A percentile compares a stretch with the other conserved stretches of the same genome.
Evolutionary conservation across 2,888 invertebrate species (phyloP).

Genomic region (Dolichomitus sp.): DNA sequence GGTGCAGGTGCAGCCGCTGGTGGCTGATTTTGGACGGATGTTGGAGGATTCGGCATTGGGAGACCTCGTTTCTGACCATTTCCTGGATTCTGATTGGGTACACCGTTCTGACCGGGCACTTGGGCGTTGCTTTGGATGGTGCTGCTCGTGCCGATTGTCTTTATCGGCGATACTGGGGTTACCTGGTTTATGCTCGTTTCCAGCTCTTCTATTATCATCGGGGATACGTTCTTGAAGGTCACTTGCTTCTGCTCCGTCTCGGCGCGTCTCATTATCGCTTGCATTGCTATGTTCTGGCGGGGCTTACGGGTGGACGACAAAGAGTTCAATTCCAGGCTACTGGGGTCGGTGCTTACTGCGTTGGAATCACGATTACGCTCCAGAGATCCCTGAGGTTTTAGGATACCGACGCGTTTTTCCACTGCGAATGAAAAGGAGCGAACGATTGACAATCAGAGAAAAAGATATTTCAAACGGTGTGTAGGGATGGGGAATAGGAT

Average conservation of each 20-base stretch:
- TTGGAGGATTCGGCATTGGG: conserved; percentile 20
- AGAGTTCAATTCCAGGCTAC: conserved; percentile 72
- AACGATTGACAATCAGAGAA: not conserved
- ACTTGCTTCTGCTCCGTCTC: conserved; percentile 91
- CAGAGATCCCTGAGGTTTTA: conserved; percentile 91
- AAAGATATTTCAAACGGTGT: not conserved
- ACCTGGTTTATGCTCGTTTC: conserved; percentile 52
- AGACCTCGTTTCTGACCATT: conserved; percentile 43
- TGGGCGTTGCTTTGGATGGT: conserved; percentile 39
- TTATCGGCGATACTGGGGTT: conserved; percentile 64
- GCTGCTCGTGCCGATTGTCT: conserved; percentile 65
- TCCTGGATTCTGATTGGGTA: conserved; percentile 35
- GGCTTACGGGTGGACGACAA: conserved; percentile 76
- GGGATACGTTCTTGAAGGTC: conserved; percentile 82
- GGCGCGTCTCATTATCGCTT: conserved; percentile 91
- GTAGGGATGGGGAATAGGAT: not conserved
- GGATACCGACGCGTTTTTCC: conserved; percentile 89
- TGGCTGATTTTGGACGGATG: conserved; percentile 50
- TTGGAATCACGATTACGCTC: conserved; percentile 88
- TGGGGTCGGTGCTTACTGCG: conserved; percentile 67
- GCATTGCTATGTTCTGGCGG: conserved; percentile 93
- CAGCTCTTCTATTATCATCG: conserved; percentile 78
- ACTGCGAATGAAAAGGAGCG: conserved; percentile 79
- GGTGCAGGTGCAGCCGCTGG: conserved; percentile 8
- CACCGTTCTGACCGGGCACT: conserved; percentile 41